Evolutionary conservation across 92 coral and sea anemone species (phyloP), one percentile per base, ranked within the genome.

Genomic region (Porites rus): DNA sequence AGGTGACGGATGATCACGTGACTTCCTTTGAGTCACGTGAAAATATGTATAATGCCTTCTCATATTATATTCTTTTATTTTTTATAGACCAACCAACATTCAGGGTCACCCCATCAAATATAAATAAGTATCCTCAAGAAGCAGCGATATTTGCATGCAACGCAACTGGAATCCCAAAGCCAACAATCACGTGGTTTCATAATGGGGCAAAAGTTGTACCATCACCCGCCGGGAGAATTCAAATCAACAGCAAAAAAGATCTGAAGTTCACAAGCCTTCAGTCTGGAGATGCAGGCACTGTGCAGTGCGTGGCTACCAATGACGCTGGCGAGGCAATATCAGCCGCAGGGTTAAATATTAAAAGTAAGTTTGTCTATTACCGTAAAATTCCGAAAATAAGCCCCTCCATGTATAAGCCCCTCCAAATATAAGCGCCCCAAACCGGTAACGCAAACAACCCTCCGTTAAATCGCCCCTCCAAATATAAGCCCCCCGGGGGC

Each of bases 271-370:
- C 79, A 51, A 87, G 78, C 20, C 87, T 87, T 58, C 91, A 68
- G 72, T 79, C 86, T 18, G 86, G 79, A 3, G 99, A 97, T 69
- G 84, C 85, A 8, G 99, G 99, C 5, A 87, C 87, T 20, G 92
- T 95, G n/a, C 99, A 97, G 79, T 97, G 99, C 59, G 92, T 95
- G 68, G 99, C 97, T 50, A 84, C 86, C 65, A 97, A 95, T 83
- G 93, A 84, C 31, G 99, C 91, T 6, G 99, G 98, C 10, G 89
- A 95, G 82, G 83, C 66, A 79, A 93, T 95, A 51, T 87, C 83
- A 8, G 77, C 85, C 14, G 94, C 97, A 3, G 25, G 24, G 8
- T 74, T 97, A 17, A 85, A 86, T 58, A 85, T 97, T 6, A 73
- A 85, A 85, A 87, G 99, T 96, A 90, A 93, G 89, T 14, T 69